Percentiles rank a stretch among this genome's conserved stretches.
These are phyloP conservation scores for Meiosimyza decipiens DNA, from an alignment of 2,888 invertebrate species.

Conservation along the genomic window DNA sequence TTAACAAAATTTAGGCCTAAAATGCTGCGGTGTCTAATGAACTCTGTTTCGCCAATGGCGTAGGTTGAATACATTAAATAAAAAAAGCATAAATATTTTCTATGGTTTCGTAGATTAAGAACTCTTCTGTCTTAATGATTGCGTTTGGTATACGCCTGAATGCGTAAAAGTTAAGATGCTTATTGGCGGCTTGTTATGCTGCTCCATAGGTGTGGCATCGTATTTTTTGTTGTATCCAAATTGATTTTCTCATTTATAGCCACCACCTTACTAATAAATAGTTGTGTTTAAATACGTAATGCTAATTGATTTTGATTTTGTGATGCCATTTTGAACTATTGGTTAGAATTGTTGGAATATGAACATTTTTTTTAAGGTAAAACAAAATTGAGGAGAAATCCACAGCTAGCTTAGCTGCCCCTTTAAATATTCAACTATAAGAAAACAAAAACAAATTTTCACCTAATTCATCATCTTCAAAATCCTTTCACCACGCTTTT, in stretches of 20 bases:
- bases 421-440: no score
- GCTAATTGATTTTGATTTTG: no score
- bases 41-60: neutral
- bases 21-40: conserved; percentile 8
- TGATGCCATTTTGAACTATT: no score
- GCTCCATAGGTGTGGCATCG: neutral
- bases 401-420: no score
- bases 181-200: neutral
- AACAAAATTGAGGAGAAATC: no score
- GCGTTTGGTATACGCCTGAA: neutral
- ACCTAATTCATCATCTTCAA: no score
- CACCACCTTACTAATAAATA: neutral
- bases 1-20: neutral
- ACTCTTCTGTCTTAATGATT: neutral
- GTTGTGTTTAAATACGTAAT: no score
- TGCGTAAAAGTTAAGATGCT: conserved; percentile 5
- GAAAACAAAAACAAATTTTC: no score
- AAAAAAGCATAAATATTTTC: conserved; percentile 9
- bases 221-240: neutral
- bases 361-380: no score
- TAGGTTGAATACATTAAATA: neutral
- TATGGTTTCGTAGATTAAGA: conserved; percentile 14
- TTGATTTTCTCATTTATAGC: neutral
- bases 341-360: no score
- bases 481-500: no score